Conservation (phyloP, 35 echinoderm and acorn worm species). For the Ophiothrix spiculata region DNA sequence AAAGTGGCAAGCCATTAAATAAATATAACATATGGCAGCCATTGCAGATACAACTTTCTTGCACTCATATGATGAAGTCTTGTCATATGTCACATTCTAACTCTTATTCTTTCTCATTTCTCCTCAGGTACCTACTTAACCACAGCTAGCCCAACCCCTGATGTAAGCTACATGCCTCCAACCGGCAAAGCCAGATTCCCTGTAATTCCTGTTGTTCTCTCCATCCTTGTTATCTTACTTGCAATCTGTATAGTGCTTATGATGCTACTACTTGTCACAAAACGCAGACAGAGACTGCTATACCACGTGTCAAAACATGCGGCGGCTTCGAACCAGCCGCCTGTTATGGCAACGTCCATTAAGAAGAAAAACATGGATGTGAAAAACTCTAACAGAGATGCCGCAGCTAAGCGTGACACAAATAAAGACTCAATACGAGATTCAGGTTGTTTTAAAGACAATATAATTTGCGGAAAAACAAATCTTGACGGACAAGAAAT, state of each 20-base stretch:
- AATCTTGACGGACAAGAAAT: not conserved
- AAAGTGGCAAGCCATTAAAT: too few species aligned
- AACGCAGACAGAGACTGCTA: slow-evolving; percentile 73
- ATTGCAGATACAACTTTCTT: too few species aligned
- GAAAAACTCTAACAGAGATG: slow-evolving; percentile 65
- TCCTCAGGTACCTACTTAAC: too few species aligned
- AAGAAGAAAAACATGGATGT: slow-evolving; percentile 81
- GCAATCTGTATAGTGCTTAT: slow-evolving; percentile 65
- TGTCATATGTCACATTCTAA: too few species aligned
- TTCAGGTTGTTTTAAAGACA: slow-evolving; percentile 86
- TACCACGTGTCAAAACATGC: slow-evolving; percentile 78
- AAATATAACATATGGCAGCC: too few species aligned
- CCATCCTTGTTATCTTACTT: slow-evolving; percentile 67
- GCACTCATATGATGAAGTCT: too few species aligned
- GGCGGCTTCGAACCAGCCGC: slow-evolving; percentile 25
- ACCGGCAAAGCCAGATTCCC: slow-evolving; percentile 7
- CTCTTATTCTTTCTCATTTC: too few species aligned
- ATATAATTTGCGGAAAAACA: slow-evolving; percentile 24
- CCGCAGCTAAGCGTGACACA: slow-evolving; percentile 52
- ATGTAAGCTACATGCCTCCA: not conserved
- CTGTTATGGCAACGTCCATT: slow-evolving; percentile 46
- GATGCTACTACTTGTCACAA: slow-evolving; percentile 67
- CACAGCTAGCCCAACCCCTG: not conserved
- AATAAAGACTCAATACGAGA: slow-evolving; percentile 79
- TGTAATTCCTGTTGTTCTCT: slow-evolving; percentile 43